Conservation (phyloP, 2,113 vertebrate species). For the Mormyrus lacerda region DNA sequence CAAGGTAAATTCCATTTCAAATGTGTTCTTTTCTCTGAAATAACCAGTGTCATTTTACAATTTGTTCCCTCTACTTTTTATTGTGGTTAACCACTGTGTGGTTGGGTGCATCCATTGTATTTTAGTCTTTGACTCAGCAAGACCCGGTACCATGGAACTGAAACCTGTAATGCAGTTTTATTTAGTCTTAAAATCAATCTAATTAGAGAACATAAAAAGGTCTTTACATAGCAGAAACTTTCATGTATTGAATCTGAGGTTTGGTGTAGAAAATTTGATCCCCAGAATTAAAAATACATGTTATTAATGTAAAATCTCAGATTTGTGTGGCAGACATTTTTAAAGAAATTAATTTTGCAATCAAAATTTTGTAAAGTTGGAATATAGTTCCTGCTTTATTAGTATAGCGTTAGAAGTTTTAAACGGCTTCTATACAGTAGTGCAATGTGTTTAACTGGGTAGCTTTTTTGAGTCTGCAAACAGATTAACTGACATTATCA, state of each 20-base stretch:
- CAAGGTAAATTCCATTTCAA: constrained; percentile 61
- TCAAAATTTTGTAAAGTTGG: not conserved
- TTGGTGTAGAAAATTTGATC: not conserved
- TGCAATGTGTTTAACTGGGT: not conserved
- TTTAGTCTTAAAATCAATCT: not conserved
- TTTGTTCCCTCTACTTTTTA: not conserved
- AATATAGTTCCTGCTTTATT: not conserved
- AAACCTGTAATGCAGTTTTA: not conserved
- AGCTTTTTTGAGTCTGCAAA: not conserved
- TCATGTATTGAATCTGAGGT: not conserved
- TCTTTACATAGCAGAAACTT: not conserved
- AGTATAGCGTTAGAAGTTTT: not conserved
- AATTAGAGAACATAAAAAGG: not conserved
- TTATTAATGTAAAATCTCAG: not conserved
- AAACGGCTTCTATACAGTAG: not conserved
- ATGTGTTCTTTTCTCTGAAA: not conserved
- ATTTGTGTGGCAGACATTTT: not conserved
- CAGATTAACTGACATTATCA: not conserved
- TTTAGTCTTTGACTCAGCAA: not conserved
- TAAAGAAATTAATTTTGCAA: not conserved
- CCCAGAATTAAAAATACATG: not conserved
- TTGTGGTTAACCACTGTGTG: not conserved
- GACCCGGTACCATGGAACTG: not conserved
- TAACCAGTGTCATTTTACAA: not conserved
- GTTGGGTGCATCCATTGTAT: not conserved